These are phyloP conservation scores for Lepidonotus clava DNA, from an alignment of 2,888 invertebrate genomes.

Conservation along the genomic window DNA sequence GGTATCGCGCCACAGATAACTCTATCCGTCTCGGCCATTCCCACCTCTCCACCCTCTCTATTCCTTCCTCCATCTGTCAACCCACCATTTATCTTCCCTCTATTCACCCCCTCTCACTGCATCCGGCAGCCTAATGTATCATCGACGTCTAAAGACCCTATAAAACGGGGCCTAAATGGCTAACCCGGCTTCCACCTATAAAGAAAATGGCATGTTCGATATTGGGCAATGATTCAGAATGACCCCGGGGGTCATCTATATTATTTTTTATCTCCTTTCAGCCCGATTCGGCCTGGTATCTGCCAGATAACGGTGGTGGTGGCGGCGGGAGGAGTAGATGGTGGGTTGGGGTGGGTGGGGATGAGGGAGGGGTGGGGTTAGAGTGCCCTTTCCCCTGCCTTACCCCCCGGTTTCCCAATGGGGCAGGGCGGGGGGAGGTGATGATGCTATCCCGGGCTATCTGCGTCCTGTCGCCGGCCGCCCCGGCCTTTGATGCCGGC, in stretches of 20 bases:
- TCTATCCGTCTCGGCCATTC: no score
- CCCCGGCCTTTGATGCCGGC: slow-evolving; percentile 20
- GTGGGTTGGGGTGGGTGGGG: not conserved
- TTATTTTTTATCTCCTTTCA: not conserved
- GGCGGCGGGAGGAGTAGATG: not conserved
- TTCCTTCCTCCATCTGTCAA: no score
- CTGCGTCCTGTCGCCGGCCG: not conserved
- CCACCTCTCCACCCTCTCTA: no score
- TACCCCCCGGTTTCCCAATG: not conserved
- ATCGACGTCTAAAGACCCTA: no score
- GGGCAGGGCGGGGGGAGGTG: not conserved
- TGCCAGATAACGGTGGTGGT: no score
- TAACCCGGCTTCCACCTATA: no score
- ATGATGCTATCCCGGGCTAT: not conserved
- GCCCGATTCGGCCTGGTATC: no score
- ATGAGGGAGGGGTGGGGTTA: not conserved
- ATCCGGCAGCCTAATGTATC: no score
- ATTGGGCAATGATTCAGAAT: not conserved
- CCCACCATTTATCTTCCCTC: no score
- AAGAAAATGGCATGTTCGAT: not conserved
- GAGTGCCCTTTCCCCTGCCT: not conserved
- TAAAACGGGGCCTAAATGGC: no score
- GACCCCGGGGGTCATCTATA: not conserved
- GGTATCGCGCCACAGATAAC: no score
- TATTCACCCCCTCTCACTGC: no score